Conservation (phyloP, 2,113 vertebrate genomes). For the Corythaeola cristata region DNA sequence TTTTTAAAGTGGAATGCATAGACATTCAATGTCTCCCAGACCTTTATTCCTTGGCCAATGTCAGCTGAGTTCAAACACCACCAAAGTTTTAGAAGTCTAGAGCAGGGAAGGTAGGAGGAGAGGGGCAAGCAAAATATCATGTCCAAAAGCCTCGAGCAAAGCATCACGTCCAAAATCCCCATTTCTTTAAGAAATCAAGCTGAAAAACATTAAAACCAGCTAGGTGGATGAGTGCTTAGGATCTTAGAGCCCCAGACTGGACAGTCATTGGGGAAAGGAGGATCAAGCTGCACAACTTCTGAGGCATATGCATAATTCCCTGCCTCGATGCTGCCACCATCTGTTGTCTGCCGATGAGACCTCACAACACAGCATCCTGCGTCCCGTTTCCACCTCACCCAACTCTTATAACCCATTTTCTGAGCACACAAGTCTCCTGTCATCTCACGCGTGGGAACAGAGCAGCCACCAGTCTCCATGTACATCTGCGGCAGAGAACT, state of each 20-base stretch:
- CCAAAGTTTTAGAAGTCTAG: background rate
- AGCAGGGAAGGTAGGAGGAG: background rate
- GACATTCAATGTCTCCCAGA: fast-evolving
- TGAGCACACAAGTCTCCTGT: fast-evolving
- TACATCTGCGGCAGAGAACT: background rate
- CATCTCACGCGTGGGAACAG: fast-evolving
- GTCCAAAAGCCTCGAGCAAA: background rate
- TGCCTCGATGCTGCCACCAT: background rate
- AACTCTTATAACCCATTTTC: fast-evolving
- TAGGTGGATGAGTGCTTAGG: fast-evolving
- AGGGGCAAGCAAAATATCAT: fast-evolving
- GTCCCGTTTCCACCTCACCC: fast-evolving
- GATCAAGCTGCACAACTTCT: background rate
- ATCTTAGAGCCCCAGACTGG: background rate
- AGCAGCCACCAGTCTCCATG: fast-evolving
- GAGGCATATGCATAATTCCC: background rate
- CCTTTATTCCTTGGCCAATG: background rate
- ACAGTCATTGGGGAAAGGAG: background rate
- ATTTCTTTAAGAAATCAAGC: background rate
- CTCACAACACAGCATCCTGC: fast-evolving
- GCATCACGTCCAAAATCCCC: background rate
- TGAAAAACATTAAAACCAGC: background rate
- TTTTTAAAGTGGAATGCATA: background rate
- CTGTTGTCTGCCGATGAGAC: background rate
- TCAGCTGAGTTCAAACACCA: background rate